Evolutionary conservation across 2,888 invertebrate species (phyloP).

Genomic region (Drosophila kanekoi): DNA sequence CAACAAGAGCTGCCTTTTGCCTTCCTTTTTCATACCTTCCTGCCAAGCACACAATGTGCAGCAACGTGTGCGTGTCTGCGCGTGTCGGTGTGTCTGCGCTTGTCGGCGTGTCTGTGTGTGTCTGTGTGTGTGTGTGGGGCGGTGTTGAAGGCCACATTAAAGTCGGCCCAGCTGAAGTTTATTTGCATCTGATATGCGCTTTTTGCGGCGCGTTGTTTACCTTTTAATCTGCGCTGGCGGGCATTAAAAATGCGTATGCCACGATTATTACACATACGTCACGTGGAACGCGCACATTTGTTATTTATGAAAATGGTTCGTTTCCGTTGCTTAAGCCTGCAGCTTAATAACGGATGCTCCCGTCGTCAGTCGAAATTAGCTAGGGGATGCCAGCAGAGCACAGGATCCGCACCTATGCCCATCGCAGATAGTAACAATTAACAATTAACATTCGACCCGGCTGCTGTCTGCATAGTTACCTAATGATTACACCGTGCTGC

Average conservation of each 20-base stretch:
- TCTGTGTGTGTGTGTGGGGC: conserved; percentile 10
- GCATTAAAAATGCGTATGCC: conserved; percentile 64
- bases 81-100: conserved; percentile 3
- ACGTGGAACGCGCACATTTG: conserved; percentile 54
- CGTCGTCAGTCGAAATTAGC: not conserved
- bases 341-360: conserved; percentile 3
- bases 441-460: conserved; percentile 29
- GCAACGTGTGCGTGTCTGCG: conserved; percentile 7
- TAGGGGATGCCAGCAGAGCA: conserved; percentile 13
- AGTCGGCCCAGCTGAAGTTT: conserved; percentile 43
- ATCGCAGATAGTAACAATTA: conserved; percentile 30
- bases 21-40: conserved; percentile 24
- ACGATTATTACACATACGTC: conserved; percentile 67
- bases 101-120: conserved; percentile 1
- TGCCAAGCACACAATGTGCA: conserved; percentile 59
- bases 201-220: conserved; percentile 41
- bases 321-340: conserved; percentile 10
- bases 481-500: conserved; percentile 19
- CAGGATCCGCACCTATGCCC: not conserved
- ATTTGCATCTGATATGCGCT: conserved; percentile 68
- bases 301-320: conserved; percentile 62
- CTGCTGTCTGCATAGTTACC: conserved; percentile 24
- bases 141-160: conserved; percentile 72
- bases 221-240: conserved; percentile 42
- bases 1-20: conserved; percentile 8